Evolutionary conservation across 2,888 invertebrate genomes (phyloP), one percentile per base, ranked within the genome.

Genomic region (Gnatocerus cornutus): DNA sequence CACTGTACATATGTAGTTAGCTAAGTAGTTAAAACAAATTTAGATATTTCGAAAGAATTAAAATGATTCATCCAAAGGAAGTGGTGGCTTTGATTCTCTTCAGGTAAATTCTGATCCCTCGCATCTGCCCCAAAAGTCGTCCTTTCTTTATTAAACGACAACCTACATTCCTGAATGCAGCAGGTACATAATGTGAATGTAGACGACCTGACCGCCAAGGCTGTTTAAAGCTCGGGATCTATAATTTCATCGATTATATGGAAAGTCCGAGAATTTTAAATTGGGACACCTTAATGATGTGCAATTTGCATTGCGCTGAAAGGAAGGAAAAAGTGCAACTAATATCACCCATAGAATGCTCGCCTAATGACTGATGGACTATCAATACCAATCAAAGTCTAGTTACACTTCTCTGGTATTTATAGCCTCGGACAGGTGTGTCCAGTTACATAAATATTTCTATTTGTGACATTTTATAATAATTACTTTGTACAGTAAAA

Each of bases 211-310:
- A n/a, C n/a, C 7, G 33, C 6, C 33, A 33, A 33, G 33, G 33
- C 7, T 33, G n/a, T 33, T 33, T 5, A 29, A 29, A n/a, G 9
- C 33, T 7, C 3, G n/a, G 6, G 9, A 33, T 33, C 33, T 33
- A 33, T 33, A 33, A 33, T 33, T 33, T 33, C 33, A 33, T 33
- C 33, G 33, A 33, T 33, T 33, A 33, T 33, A 7, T 33, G 33
- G 33, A 33, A 33, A 33, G 33, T 33, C 7, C 21, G 21, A 21
- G n/a, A 6, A 6, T 4, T 33, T 33, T 33, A 2, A 33, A 33
- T 33, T n/a, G 33, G 33, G 33, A 33, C 33, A 33, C n/a, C 6
- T 2, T 33, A 33, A 33, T 33, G 7, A 33, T 7, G 3, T 7
- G 33, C 33, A 33, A 33, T 33, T 33, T 33, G 33, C 33, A 33